Percentiles rank a stretch among this genome's conserved stretches.
These are phyloP conservation scores for Brachionus asplanchnoidis DNA, from an alignment of 1,140 invertebrate species.

Conservation along the genomic window DNA sequence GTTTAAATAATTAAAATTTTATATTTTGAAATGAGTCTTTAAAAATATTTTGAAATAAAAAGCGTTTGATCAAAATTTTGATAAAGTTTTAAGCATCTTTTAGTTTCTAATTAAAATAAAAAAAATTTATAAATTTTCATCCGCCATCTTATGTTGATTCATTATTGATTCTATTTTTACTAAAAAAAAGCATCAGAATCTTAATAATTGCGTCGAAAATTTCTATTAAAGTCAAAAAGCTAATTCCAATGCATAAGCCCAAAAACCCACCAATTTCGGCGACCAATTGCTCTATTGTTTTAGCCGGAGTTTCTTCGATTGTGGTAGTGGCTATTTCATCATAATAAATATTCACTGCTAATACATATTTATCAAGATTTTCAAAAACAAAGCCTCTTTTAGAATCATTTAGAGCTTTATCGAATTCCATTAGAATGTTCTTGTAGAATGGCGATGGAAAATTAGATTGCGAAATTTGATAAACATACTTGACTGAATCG, in stretches of 20 bases:
- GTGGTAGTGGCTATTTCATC: background rate
- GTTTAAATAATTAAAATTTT: no score
- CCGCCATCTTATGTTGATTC: background rate
- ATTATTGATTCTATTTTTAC: background rate
- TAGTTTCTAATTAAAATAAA: background rate
- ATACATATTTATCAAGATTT: background rate
- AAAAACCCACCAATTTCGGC: background rate
- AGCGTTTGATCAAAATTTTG: no score
- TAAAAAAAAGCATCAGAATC: background rate
- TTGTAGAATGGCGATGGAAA: slow-evolving; percentile 6
- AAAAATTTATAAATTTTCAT: background rate
- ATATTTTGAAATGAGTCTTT: background rate
- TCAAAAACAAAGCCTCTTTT: background rate
- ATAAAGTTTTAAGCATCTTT: background rate
- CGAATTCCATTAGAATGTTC: background rate
- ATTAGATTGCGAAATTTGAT: background rate
- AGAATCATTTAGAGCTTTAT: background rate
- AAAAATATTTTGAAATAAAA: background rate
- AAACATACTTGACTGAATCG: background rate
- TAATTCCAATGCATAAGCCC: background rate
- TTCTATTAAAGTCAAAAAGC: background rate
- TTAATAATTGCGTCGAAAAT: background rate
- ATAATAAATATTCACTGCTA: slow-evolving; percentile 15
- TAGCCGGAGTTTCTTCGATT: background rate
- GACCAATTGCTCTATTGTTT: background rate